phyloP scores from a whole-genome alignment of 2,888 invertebrate species.

The Lepidochrysops patricia region DNA sequence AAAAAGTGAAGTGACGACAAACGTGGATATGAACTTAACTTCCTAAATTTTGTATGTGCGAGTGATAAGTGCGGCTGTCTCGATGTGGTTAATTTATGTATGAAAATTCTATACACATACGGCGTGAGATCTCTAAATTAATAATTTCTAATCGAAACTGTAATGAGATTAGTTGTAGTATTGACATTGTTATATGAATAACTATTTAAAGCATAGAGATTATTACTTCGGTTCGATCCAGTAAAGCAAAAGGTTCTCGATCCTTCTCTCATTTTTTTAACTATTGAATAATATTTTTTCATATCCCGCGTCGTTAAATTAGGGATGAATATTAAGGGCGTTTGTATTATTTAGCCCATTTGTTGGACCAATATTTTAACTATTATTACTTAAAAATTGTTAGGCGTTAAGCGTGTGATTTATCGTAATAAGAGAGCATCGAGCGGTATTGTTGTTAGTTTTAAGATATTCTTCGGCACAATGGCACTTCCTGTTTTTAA shows the following conservation, averaged over 20 bases:
- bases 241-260: conserved; percentile 63
- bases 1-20: conserved; percentile 47
- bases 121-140: conserved; percentile 63
- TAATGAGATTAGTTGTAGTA: conserved; percentile 74
- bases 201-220: conserved; percentile 66
- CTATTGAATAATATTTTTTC: conserved; percentile 74
- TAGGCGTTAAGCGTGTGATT: conserved; percentile 75
- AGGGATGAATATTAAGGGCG: conserved; percentile 75
- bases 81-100: conserved; percentile 60
- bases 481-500: conserved; percentile 74
- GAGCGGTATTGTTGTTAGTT: conserved; percentile 73
- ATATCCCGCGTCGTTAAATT: conserved; percentile 73
- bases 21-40: conserved; percentile 41
- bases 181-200: conserved; percentile 74
- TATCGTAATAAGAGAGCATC: conserved; percentile 72
- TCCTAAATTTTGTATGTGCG: conserved; percentile 43
- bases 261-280: conserved; percentile 72
- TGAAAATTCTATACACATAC: conserved; percentile 48
- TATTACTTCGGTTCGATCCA: conserved; percentile 62
- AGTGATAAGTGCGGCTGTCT: conserved; percentile 60
- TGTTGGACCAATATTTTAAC: conserved; percentile 76
- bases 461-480: conserved; percentile 73
- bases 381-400: conserved; percentile 75
- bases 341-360: conserved; percentile 76
- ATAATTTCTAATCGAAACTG: conserved; percentile 68